These are phyloP conservation scores for Sternotherus odoratus DNA, from an alignment of 2,797 vertebrate species.

Conservation along the genomic window DNA sequence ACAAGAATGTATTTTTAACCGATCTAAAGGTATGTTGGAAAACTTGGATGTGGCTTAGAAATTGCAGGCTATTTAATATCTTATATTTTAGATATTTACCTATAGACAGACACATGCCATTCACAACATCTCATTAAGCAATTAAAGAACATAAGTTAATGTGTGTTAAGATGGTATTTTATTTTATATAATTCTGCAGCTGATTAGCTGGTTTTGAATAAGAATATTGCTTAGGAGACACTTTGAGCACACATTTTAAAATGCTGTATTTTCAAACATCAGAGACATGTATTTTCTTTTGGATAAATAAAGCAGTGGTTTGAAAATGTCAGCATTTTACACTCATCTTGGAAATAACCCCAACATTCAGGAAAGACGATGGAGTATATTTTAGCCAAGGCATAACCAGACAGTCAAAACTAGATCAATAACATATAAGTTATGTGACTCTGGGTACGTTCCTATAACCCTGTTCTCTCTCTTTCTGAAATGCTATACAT, in stretches of 20 bases:
- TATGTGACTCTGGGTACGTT: constrained; percentile 60
- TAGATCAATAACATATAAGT: constrained; percentile 28
- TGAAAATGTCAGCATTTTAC: constrained; percentile 67
- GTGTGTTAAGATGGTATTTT: not conserved
- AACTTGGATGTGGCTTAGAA: constrained; percentile 27
- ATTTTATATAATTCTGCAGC: not conserved
- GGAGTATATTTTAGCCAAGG: constrained; percentile 32
- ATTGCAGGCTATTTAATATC: not conserved
- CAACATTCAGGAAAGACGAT: constrained; percentile 27
- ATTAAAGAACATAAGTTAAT: not conserved
- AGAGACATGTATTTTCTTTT: constrained; percentile 4
- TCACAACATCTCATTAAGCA: not conserved
- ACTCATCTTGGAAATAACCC: constrained; percentile 61
- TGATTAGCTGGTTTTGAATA: not conserved
- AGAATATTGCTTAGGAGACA: not conserved
- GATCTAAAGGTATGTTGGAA: constrained; percentile 77
- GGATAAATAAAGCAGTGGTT: constrained; percentile 25
- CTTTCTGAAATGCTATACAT: constrained; percentile 75
- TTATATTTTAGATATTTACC: constrained; percentile 13
- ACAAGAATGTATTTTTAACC: constrained; percentile 56
- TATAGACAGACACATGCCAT: rapidly evolving
- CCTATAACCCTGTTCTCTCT: constrained; percentile 43
- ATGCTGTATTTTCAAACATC: not conserved
- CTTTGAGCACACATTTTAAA: constrained; percentile 8
- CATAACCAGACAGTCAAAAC: constrained; percentile 21